Percentiles rank a stretch among this genome's conserved stretches.
Conservation (phyloP, 2,888 invertebrate species). For the Sphinx pinastri region DNA sequence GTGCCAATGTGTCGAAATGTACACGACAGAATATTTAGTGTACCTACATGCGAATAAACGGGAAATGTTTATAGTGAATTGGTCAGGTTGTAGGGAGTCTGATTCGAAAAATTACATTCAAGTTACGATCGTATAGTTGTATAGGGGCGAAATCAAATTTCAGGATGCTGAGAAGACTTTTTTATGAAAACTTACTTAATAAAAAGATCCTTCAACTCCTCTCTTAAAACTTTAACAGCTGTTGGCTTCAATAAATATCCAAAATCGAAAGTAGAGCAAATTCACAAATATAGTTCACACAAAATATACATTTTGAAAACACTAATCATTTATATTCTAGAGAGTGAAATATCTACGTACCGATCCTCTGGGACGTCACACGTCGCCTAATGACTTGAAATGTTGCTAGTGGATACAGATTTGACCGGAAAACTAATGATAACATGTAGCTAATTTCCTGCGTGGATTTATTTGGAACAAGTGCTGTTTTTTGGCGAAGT, state of each 20-base stretch:
- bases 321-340: background rate
- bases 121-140: too few species aligned
- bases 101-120: too few species aligned
- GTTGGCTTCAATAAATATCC: too few species aligned
- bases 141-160: too few species aligned
- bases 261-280: background rate
- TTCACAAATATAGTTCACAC: background rate
- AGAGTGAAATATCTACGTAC: background rate
- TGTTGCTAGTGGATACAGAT: background rate
- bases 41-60: too few species aligned
- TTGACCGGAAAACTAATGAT: slow-evolving; percentile 11
- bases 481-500: background rate
- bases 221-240: too few species aligned
- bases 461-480: slow-evolving; percentile 3
- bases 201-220: too few species aligned
- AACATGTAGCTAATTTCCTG: background rate
- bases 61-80: too few species aligned
- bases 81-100: too few species aligned
- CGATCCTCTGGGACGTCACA: background rate
- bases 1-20: slow-evolving; percentile 10
- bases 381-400: slow-evolving; percentile 9
- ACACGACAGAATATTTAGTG: too few species aligned
- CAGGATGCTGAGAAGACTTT: too few species aligned
- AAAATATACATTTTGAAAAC: background rate
- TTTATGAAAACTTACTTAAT: too few species aligned